Evolutionary conservation across 1,140 invertebrate genomes (phyloP).

Genomic region (Drosophila arawakana): DNA sequence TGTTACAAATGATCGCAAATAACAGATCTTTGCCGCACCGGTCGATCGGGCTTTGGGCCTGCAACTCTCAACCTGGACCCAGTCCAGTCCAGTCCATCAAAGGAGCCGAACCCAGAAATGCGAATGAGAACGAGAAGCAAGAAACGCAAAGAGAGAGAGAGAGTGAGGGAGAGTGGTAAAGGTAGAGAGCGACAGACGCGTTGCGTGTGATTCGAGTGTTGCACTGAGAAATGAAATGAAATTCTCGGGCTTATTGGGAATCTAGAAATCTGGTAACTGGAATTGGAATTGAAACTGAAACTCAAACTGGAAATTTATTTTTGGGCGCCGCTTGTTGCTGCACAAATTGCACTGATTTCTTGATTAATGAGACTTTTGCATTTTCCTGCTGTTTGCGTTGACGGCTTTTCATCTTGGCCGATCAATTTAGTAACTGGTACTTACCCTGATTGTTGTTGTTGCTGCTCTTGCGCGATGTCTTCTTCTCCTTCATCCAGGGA

Average conservation of each 20-base stretch:
- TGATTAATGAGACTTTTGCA: slow-evolving; percentile 80
- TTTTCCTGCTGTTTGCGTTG: slow-evolving; percentile 51
- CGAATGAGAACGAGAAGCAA: slow-evolving; percentile 4
- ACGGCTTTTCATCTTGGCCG: slow-evolving; percentile 45
- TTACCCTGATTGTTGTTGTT: slow-evolving; percentile 92
- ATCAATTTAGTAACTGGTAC: slow-evolving; percentile 56
- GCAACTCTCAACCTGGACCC: slow-evolving; percentile 20
- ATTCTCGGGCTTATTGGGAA: slow-evolving; percentile 31
- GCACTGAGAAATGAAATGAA: slow-evolving; percentile 27
- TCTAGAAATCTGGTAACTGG: slow-evolving; percentile 10
- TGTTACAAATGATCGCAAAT: slow-evolving; percentile 85
- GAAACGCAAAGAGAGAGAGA: slow-evolving; percentile 9
- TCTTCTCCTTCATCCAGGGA: slow-evolving; percentile 99
- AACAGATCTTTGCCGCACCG: slow-evolving; percentile 82
- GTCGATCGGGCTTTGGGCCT: slow-evolving; percentile 21
- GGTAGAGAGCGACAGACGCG: slow-evolving; percentile 19
- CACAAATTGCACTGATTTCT: slow-evolving; percentile 79
- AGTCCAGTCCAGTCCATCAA: slow-evolving; percentile 65
- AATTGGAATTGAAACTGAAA: slow-evolving; percentile 14
- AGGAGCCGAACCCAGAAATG: slow-evolving; percentile 63
- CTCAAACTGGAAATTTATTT: slow-evolving; percentile 12
- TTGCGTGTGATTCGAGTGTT: slow-evolving; percentile 56
- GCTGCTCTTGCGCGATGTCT: slow-evolving; percentile 96
- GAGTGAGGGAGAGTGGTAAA: neutral
- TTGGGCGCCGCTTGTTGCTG: slow-evolving; percentile 64